These are phyloP conservation scores for Dipodomys ordii DNA, from an alignment of 2,113 vertebrate species.

Conservation along the genomic window DNA sequence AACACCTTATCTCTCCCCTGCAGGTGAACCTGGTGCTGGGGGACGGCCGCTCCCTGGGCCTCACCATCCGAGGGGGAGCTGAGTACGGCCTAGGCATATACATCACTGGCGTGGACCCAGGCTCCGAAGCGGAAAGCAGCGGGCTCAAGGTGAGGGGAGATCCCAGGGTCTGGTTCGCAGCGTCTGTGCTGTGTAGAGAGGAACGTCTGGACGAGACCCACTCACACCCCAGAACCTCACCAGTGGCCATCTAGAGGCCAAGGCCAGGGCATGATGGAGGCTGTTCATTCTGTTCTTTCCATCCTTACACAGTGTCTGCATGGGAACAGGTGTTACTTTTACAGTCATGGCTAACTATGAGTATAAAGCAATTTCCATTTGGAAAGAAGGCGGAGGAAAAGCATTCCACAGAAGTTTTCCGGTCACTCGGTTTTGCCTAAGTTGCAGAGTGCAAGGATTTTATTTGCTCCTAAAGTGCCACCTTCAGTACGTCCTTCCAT, in stretches of 20 bases:
- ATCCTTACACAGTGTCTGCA: background rate
- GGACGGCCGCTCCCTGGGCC: conserved; percentile 95
- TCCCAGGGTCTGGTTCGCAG: background rate
- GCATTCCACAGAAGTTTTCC: background rate
- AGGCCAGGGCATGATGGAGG: accelerated
- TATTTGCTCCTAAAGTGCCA: conserved; percentile 34
- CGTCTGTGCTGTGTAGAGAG: accelerated
- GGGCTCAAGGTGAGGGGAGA: conserved; percentile 93
- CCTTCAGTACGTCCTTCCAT: background rate
- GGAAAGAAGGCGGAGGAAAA: background rate
- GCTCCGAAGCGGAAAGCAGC: conserved; percentile 94
- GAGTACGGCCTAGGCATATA: conserved; percentile 98
- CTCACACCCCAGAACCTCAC: accelerated
- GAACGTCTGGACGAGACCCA: accelerated
- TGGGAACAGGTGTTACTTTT: background rate
- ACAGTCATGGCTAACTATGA: background rate
- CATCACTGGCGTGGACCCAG: conserved; percentile 96
- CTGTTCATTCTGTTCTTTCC: background rate
- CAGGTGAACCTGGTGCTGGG: conserved; percentile 97
- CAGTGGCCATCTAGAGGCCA: background rate
- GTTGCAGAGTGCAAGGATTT: background rate
- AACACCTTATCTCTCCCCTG: background rate
- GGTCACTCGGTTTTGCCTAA: background rate
- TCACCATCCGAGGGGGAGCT: conserved; percentile 96
- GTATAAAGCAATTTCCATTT: background rate